Evolutionary conservation across 2,113 vertebrate genomes (phyloP), one percentile per base, ranked within the genome.

Genomic region (Leptosomus discolor): DNA sequence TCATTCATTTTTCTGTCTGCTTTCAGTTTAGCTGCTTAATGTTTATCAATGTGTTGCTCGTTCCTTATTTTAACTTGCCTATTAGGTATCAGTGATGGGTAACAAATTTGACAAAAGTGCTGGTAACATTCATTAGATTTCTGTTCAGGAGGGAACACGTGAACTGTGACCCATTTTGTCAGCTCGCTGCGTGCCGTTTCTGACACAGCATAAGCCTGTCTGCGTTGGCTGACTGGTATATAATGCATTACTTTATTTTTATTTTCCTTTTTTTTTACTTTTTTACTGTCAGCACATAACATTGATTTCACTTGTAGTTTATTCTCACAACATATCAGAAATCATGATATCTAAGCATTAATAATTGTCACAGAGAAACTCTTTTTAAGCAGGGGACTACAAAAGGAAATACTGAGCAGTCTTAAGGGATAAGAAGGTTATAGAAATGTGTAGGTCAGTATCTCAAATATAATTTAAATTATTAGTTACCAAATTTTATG

Each of bases 1-100:
- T 77, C 30, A 30, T 88, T 88, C 45, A 22, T 91, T 68, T 85
- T 89, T 94, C 81, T 65, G 50, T 64, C 39, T 93, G 46, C 54
- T 92, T 74, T 94, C 36, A 67, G 13, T 56, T 90, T 67, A 92
- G 30, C 56, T 68, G 48, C 34, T 81, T 82, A 73, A 68, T 23
- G n/a, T 53, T 85, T 73, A 34, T 83, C 46, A 64, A 0, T 21
- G n/a, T 76, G 20, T 84, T 0, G 0, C 43, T 73, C 0, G 0
- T 6, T 58, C 17, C 21, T 91, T 45, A 46, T 85, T 88, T 80
- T 70, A 73, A 43, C 29, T 63, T 91, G 29, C 30, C 36, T 74
- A 16, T 57, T 16, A 77, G 37, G 15, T 78, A 56, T 43, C 46
- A 67, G 15, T 9, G 54, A 48, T 24, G 21, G 32, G 18, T 84